Evolutionary conservation across 2,113 vertebrate genomes (phyloP).

Genomic region (Sturnira hondurensis): DNA sequence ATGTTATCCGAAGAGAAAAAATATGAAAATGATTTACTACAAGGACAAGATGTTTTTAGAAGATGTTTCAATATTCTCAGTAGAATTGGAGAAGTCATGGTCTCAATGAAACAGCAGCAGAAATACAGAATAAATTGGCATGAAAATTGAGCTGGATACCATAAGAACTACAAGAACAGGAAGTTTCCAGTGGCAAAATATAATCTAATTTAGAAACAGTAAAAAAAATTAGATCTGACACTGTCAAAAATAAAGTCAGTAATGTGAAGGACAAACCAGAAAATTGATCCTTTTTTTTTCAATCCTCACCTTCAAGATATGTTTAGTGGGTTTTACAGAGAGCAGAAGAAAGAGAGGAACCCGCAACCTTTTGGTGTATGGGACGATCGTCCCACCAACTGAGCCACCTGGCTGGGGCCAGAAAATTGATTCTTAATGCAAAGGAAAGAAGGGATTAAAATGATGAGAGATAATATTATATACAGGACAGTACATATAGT

Average conservation of each 20-base stretch:
- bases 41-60: not conserved
- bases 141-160: not conserved
- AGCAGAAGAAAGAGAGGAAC: too few species aligned
- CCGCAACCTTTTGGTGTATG: too few species aligned
- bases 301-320: too few species aligned
- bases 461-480: not conserved
- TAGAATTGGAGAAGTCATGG: not conserved
- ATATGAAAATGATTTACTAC: not conserved
- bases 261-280: not conserved
- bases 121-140: not conserved
- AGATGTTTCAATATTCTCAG: not conserved
- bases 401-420: too few species aligned
- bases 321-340: too few species aligned
- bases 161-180: not conserved
- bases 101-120: not conserved
- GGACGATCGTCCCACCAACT: too few species aligned
- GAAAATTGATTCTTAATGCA: not conserved
- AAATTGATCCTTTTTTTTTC: not conserved
- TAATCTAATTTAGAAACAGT: not conserved
- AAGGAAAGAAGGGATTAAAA: not conserved
- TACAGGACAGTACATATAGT: not conserved
- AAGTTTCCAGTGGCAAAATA: not conserved
- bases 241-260: slow-evolving; percentile 21
- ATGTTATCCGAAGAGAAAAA: not conserved
- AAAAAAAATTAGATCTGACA: not conserved